A percentile compares a stretch with the other conserved stretches of the same genome.
phyloP scores from a whole-genome alignment of 2,888 invertebrate genomes.

The Ormyrus rosae region DNA sequence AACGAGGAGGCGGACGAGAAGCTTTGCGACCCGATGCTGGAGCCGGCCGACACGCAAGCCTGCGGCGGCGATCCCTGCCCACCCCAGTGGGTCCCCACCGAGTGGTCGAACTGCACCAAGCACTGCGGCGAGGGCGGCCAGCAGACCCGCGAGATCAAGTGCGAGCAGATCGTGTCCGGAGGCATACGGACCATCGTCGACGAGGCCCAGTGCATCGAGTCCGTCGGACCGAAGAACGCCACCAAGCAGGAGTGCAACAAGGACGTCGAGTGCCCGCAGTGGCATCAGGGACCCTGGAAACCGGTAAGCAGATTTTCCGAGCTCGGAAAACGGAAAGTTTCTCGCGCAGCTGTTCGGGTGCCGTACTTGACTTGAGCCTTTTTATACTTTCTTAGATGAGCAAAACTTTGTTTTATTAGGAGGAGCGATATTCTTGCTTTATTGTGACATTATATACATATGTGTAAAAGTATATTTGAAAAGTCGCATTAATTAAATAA shows the following conservation, averaged over 20 bases:
- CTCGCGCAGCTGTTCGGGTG: no score
- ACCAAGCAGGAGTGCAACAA: slow-evolving; percentile 85
- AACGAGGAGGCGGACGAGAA: slow-evolving; percentile 84
- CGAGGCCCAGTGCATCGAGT: slow-evolving; percentile 84
- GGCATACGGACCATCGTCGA: slow-evolving; percentile 85
- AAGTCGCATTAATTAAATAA: no score
- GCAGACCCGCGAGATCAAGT: slow-evolving; percentile 84
- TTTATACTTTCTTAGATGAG: no score
- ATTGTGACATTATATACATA: no score
- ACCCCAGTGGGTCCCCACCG: slow-evolving; percentile 86
- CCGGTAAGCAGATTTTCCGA: slow-evolving; percentile 79
- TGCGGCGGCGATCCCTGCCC: slow-evolving; percentile 89
- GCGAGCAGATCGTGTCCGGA: slow-evolving; percentile 86
- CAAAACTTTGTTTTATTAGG: no score
- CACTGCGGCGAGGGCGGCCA: slow-evolving; percentile 88
- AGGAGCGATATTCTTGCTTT: no score
- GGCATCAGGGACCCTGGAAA: slow-evolving; percentile 93
- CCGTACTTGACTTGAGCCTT: no score
- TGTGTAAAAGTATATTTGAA: no score
- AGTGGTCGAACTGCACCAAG: slow-evolving; percentile 90
- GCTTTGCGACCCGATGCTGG: slow-evolving; percentile 87
- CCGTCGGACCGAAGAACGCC: slow-evolving; percentile 83
- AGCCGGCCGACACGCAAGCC: slow-evolving; percentile 83
- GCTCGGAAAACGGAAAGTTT: no score
- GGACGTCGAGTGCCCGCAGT: slow-evolving; percentile 88